Percentiles rank a stretch among this genome's conserved stretches.
Conservation (phyloP, 2,888 invertebrate genomes). For the Drosophila anomelani region DNA sequence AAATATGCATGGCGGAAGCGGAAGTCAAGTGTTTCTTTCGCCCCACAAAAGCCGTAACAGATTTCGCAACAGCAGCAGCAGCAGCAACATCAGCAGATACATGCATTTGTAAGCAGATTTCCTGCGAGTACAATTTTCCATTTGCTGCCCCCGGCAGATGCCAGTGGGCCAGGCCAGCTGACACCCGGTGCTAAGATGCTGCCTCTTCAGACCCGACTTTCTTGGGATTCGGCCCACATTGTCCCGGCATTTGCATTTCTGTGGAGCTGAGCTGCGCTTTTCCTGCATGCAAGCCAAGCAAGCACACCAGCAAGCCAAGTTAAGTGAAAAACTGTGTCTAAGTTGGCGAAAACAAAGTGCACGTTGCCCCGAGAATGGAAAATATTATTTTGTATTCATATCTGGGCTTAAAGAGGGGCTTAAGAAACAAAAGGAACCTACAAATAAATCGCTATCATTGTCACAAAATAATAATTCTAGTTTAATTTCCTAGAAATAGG, state of each 20-base stretch:
- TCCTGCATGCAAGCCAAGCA: conserved; percentile 17
- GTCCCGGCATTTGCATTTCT: conserved; percentile 75
- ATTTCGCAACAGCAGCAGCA: conserved; percentile 47
- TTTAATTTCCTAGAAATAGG: neutral
- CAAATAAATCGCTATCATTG: neutral
- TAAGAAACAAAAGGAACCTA: neutral
- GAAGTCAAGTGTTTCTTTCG: conserved; percentile 68
- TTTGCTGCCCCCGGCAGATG: conserved; percentile 73
- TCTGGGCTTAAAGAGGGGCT: neutral
- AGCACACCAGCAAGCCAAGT: conserved; percentile 8
- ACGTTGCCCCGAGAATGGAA: neutral
- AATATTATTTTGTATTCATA: too few relatives aligned
- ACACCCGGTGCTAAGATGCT: conserved; percentile 33
- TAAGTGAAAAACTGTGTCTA: conserved; percentile 46
- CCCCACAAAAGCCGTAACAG: conserved; percentile 62
- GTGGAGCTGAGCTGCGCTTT: conserved; percentile 39
- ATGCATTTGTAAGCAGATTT: conserved; percentile 75
- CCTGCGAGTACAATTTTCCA: conserved; percentile 64
- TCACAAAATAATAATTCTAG: neutral
- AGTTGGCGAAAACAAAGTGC: conserved; percentile 10
- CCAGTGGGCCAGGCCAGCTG: conserved; percentile 67
- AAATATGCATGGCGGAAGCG: conserved; percentile 71
- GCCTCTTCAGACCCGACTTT: conserved; percentile 40
- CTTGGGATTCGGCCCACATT: conserved; percentile 60
- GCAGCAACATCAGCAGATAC: conserved; percentile 34